Percentiles rank a stretch among this genome's conserved stretches.
These are phyloP conservation scores for Cinclus cinclus DNA, from an alignment of 2,113 vertebrate genomes.

Conservation along the genomic window DNA sequence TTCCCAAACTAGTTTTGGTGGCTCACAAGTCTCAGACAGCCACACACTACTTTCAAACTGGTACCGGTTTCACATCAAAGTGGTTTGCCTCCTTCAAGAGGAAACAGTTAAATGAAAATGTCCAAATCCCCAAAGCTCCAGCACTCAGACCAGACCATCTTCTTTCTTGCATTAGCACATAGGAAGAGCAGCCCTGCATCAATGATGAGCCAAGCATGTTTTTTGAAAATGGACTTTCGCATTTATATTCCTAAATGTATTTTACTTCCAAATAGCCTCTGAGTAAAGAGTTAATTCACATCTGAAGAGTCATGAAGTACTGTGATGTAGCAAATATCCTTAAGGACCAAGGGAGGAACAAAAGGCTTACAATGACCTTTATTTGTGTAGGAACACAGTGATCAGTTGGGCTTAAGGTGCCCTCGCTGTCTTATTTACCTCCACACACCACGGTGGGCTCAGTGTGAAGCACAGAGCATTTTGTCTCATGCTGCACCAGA, in stretches of 20 bases:
- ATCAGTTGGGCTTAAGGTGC: background rate
- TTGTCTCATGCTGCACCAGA: background rate
- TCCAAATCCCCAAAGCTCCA: background rate
- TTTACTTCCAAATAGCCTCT: background rate
- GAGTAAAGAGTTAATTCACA: background rate
- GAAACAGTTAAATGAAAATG: background rate
- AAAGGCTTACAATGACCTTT: background rate
- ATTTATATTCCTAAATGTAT: background rate
- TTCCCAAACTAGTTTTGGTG: background rate
- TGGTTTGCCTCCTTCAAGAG: background rate
- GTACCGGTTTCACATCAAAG: background rate
- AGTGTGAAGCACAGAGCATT: background rate
- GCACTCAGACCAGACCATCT: background rate
- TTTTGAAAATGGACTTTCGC: background rate
- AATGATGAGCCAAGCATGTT: background rate
- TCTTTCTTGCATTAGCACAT: background rate
- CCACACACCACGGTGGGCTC: rapidly evolving
- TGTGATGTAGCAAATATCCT: background rate
- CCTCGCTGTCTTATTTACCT: background rate
- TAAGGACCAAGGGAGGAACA: background rate
- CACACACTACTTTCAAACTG: background rate
- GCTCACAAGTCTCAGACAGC: background rate
- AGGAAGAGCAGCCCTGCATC: background rate
- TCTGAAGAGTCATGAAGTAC: background rate
- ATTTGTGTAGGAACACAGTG: background rate